Evolutionary conservation across 2,797 vertebrate genomes (phyloP).

Genomic region (Decapterus maruadsi): DNA sequence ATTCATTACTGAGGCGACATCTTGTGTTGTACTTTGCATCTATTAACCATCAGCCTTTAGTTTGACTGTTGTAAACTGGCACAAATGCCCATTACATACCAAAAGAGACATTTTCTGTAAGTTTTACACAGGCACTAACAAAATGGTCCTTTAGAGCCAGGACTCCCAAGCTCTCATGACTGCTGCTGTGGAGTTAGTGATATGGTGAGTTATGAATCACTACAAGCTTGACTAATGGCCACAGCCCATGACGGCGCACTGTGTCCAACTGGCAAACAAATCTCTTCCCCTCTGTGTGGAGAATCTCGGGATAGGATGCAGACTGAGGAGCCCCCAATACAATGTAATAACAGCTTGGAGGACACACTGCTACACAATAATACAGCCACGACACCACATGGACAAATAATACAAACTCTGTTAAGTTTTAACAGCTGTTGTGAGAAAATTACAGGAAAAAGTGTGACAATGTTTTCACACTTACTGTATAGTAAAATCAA

Average conservation of each 20-base stretch:
- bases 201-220: slow-evolving; percentile 53
- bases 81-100: slow-evolving; percentile 17
- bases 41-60: slow-evolving; percentile 19
- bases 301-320: neutral
- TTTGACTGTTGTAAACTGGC: slow-evolving; percentile 13
- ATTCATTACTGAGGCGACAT: neutral
- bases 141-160: slow-evolving; percentile 36
- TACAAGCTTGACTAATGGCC: slow-evolving; percentile 67
- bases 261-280: slow-evolving; percentile 51
- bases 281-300: slow-evolving; percentile 28
- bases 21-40: neutral
- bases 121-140: slow-evolving; percentile 38
- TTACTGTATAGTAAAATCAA: neutral
- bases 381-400: neutral
- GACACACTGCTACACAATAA: slow-evolving; percentile 10
- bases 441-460: neutral
- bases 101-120: slow-evolving; percentile 29
- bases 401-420: neutral
- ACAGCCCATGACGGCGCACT: slow-evolving; percentile 41
- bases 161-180: slow-evolving; percentile 28
- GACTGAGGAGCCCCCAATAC: slow-evolving; percentile 4
- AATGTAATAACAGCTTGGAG: slow-evolving; percentile 27
- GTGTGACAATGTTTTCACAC: neutral
- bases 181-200: slow-evolving; percentile 38
- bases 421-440: neutral